A percentile compares a stretch with the other conserved stretches of the same genome.
These are phyloP conservation scores for Nannoperca obscura DNA, from an alignment of 2,797 vertebrate genomes.

Conservation along the genomic window DNA sequence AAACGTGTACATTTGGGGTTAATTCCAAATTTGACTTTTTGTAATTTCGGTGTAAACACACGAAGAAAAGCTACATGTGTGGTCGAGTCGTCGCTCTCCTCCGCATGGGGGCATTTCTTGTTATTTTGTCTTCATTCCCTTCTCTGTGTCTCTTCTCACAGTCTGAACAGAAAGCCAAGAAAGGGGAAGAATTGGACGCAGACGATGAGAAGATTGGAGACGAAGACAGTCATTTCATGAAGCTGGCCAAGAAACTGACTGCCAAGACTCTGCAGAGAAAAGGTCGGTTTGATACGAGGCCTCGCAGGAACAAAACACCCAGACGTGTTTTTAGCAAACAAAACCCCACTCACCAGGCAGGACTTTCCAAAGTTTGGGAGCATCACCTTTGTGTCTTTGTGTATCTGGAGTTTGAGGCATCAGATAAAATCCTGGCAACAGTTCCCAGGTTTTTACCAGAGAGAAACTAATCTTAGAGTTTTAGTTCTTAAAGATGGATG, in stretches of 20 bases:
- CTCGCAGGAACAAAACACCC: slow-evolving; percentile 4
- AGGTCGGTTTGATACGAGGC: slow-evolving; percentile 79
- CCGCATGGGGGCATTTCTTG: background rate
- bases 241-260: slow-evolving; percentile 94
- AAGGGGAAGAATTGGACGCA: slow-evolving; percentile 67
- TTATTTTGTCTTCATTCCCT: slow-evolving; percentile 13
- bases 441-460: background rate
- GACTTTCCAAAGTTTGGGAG: background rate
- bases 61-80: background rate
- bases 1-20: too few species aligned
- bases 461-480: background rate
- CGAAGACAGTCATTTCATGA: slow-evolving; percentile 95
- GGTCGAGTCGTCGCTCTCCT: background rate
- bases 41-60: accelerated
- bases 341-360: background rate
- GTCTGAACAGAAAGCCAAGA: slow-evolving; percentile 85
- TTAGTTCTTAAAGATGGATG: background rate
- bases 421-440: too few species aligned
- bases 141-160: slow-evolving; percentile 50
- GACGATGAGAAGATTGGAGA: slow-evolving; percentile 88
- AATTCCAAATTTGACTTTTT: background rate
- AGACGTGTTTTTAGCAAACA: background rate
- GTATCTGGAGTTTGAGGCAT: too few species aligned
- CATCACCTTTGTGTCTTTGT: background rate
- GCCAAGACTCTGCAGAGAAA: slow-evolving; percentile 90